Base-by-base conservation (phyloP, 2,888 invertebrate genomes). In the Ichneumoninae sp. region DNA sequence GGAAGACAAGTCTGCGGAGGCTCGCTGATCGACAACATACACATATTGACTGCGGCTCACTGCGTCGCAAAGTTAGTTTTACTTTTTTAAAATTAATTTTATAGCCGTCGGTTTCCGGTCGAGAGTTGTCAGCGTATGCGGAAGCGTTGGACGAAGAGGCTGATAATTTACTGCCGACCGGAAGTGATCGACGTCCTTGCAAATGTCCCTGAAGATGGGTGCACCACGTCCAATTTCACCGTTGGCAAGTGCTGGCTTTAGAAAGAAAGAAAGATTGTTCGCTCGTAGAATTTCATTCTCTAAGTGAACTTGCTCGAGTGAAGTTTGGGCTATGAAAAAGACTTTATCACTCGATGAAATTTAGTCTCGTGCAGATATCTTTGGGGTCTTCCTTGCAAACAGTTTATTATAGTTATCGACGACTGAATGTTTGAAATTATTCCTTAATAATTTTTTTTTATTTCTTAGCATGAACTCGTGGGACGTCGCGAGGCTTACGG, bases 1-100 rank as follows among this genome's bases (percentile, higher is more conserved):
- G 97, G 97, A 19, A 95, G 97, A 47, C 98, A 98, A 93, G 98
- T 98, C 94, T 98, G 98, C 92, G 98, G 98, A 1, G 98, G 98
- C 10, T 97, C 98, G 0, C 94, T 98, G 65, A 97, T 98, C 85
- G 97, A 98, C 90, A 95, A 96, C 86, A 94, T 93, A 73, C 98
- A 98, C 91, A 96, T 98, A 70, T 94, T 98, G 16, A 97, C 98
- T 1, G 98, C 98, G 1, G 98, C 98, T 1, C 98, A 98, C 94
- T 98, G 98, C 92, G 97, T 98, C 36, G 97, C 97, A 44, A 97
- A 97, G 98, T 98, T 95, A 95, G 96, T 94, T 60, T 26, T 4
- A 44, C 47, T n/a, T 76, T n/a, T 22, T 8, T 26, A 3, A n/a
- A 7, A 22, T 26, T 26, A 26, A 5, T 3, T 13, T 57, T 4